Evolutionary conservation across 2,113 vertebrate species (phyloP).

Genomic region (Bos taurus): DNA sequence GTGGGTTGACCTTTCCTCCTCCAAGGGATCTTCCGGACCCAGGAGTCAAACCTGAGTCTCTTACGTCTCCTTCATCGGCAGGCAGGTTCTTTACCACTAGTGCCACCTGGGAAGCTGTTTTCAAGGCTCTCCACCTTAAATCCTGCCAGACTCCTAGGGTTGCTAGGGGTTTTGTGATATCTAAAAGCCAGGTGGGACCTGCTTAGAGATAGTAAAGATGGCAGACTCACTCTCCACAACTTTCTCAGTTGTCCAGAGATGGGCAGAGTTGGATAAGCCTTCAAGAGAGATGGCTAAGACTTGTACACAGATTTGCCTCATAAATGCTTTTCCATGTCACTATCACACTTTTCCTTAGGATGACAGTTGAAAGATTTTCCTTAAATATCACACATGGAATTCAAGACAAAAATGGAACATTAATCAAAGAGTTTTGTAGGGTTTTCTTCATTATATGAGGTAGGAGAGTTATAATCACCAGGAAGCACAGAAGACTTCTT

Average conservation of each 20-base stretch:
- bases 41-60: neutral
- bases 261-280: neutral
- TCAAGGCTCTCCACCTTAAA: neutral
- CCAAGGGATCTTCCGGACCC: neutral
- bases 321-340: neutral
- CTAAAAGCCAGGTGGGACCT: neutral
- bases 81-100: neutral
- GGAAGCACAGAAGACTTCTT: neutral
- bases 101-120: neutral
- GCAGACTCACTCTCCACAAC: neutral
- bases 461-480: neutral
- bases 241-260: neutral
- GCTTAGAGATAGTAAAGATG: neutral
- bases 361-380: neutral
- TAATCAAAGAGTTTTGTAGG: neutral
- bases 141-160: neutral
- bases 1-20: neutral
- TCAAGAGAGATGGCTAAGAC: neutral
- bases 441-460: neutral
- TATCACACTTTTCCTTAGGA: neutral
- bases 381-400: slow-evolving; percentile 10
- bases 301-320: neutral
- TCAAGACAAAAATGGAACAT: neutral
- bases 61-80: neutral
- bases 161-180: neutral